These are phyloP conservation scores for Orthosia cruda DNA, from an alignment of 2,888 invertebrate species.

Conservation along the genomic window DNA sequence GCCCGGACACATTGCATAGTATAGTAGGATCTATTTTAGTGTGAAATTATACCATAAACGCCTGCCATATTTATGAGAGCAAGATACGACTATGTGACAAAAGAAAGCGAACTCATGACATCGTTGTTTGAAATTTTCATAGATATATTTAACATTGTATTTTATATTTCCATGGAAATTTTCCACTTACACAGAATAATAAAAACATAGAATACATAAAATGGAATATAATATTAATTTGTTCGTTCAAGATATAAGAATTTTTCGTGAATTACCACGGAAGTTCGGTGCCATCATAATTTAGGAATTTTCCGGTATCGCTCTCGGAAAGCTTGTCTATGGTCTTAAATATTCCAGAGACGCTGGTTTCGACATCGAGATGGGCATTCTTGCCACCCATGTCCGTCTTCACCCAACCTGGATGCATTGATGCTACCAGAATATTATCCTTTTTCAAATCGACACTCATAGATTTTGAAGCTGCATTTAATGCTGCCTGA, in stretches of 20 bases:
- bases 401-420: conserved; percentile 98
- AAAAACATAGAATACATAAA: not conserved
- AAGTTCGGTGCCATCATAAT: conserved; percentile 94
- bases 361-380: conserved; percentile 94
- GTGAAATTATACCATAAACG: not conserved
- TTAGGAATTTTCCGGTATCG: conserved; percentile 95
- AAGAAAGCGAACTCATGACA: not conserved
- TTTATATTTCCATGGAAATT: too few species aligned
- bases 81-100: not conserved
- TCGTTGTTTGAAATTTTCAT: not conserved
- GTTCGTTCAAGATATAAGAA: not conserved
- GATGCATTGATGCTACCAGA: conserved; percentile 95
- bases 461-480: conserved; percentile 96
- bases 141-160: too few species aligned
- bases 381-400: conserved; percentile 97
- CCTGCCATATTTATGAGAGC: not conserved
- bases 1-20: not conserved
- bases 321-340: conserved; percentile 92
- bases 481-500: conserved; percentile 97
- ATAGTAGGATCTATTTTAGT: not conserved
- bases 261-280: conserved; percentile 92
- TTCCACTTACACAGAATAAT: not conserved
- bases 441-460: conserved; percentile 95
- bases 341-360: conserved; percentile 93
- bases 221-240: conserved; percentile 20